phyloP scores from a whole-genome alignment of 1,140 invertebrate genomes.

The Portunus trituberculatus region DNA sequence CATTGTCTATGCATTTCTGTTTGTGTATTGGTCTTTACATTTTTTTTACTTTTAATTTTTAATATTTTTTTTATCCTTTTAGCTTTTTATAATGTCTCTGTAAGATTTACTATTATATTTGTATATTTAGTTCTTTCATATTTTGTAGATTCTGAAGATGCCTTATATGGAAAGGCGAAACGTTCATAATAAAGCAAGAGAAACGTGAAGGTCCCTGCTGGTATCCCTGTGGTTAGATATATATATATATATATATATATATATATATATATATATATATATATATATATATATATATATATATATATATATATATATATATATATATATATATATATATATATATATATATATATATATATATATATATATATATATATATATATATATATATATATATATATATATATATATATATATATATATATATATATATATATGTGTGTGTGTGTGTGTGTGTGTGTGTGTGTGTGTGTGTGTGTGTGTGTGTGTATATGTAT shows the following conservation, averaged over 20 bases:
- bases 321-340: constrained; percentile 23
- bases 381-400: constrained; percentile 26
- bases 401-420: constrained; percentile 37
- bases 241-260: constrained; percentile 43
- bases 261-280: background rate
- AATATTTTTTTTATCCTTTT: background rate
- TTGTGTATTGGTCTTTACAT: no score
- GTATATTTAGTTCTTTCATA: no score
- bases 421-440: constrained; percentile 40
- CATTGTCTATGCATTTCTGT: no score
- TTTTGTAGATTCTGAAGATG: no score
- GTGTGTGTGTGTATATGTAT: no score
- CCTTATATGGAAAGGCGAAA: no score
- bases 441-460: background rate
- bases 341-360: constrained; percentile 25
- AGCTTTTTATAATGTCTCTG: no score
- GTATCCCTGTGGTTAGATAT: constrained; percentile 27
- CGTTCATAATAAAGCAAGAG: no score
- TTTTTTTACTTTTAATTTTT: no score
- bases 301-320: constrained; percentile 25
- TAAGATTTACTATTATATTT: background rate
- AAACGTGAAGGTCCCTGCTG: background rate
- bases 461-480: no score
- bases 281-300: constrained; percentile 25
- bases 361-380: constrained; percentile 27